Percentiles rank a stretch among this genome's conserved stretches.
These are phyloP conservation scores for Dendronephthya gigantea DNA, from an alignment of 64 coral and sea anemone genomes.

Conservation along the genomic window DNA sequence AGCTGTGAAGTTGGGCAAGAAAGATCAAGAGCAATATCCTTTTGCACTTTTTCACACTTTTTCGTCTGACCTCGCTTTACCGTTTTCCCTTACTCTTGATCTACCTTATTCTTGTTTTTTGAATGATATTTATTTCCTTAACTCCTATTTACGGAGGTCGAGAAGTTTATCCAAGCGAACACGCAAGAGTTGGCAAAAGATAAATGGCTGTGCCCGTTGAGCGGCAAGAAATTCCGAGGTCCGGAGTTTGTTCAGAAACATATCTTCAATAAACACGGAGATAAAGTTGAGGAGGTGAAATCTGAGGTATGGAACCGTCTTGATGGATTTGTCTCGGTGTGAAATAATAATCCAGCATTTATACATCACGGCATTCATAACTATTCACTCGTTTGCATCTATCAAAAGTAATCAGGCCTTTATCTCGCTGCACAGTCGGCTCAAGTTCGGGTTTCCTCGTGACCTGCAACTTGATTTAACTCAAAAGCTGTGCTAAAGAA, in stretches of 20 bases:
- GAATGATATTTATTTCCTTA: constrained; percentile 34
- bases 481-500: constrained; percentile 35
- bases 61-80: too few species aligned
- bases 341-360: too few species aligned
- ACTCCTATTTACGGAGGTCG: constrained; percentile 73
- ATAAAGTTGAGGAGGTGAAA: constrained; percentile 87
- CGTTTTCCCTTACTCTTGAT: not conserved
- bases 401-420: too few species aligned
- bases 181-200: constrained; percentile 90
- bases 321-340: too few species aligned
- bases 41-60: too few species aligned
- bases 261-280: constrained; percentile 96
- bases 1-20: constrained; percentile 70
- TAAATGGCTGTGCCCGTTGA: constrained; percentile 92
- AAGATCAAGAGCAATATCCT: constrained; percentile 99
- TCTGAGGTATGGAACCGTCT: constrained; percentile 47
- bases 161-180: constrained; percentile 90
- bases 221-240: constrained; percentile 95
- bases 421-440: constrained; percentile 50
- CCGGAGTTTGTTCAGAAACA: constrained; percentile 96
- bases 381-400: too few species aligned
- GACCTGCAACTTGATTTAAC: constrained; percentile 38
- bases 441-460: constrained; percentile 14
- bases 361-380: too few species aligned
- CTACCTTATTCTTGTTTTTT: not conserved